phyloP scores from a whole-genome alignment of 2,113 vertebrate species.

The Mormoops blainvillei region DNA sequence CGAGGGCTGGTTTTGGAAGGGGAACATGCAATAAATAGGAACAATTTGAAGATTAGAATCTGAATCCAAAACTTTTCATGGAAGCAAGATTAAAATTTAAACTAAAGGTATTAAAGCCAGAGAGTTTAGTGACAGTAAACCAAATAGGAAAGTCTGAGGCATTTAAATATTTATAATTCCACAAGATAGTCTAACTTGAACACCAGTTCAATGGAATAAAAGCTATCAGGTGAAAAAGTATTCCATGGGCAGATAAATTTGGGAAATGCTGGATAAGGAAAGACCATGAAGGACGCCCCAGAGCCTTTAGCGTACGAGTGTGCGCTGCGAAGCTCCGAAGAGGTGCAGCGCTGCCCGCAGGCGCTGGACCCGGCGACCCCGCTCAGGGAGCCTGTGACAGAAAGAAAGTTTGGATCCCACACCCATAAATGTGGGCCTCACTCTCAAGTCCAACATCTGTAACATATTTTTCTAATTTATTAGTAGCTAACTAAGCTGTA shows the following conservation, averaged over 20 bases:
- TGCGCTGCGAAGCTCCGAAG: no score
- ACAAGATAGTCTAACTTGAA: background rate
- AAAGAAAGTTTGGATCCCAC: background rate
- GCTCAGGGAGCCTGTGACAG: background rate
- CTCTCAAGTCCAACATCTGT: background rate
- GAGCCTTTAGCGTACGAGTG: no score
- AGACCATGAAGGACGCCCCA: no score
- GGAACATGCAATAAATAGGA: background rate
- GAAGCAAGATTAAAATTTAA: background rate
- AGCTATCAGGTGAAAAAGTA: background rate
- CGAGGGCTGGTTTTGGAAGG: background rate
- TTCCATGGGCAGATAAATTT: background rate
- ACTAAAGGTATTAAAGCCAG: background rate
- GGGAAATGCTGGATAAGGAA: background rate
- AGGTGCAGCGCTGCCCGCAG: background rate
- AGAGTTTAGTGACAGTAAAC: background rate
- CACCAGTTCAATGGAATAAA: background rate
- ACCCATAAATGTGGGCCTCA: background rate
- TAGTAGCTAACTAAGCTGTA: background rate
- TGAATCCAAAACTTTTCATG: no score
- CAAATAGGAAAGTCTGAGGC: background rate
- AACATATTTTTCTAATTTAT: background rate
- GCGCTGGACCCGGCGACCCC: no score
- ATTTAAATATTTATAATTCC: background rate
- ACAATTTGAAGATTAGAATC: background rate